These are phyloP conservation scores for Zaprionus obscuricornis DNA, from an alignment of 2,888 invertebrate species.

Conservation along the genomic window DNA sequence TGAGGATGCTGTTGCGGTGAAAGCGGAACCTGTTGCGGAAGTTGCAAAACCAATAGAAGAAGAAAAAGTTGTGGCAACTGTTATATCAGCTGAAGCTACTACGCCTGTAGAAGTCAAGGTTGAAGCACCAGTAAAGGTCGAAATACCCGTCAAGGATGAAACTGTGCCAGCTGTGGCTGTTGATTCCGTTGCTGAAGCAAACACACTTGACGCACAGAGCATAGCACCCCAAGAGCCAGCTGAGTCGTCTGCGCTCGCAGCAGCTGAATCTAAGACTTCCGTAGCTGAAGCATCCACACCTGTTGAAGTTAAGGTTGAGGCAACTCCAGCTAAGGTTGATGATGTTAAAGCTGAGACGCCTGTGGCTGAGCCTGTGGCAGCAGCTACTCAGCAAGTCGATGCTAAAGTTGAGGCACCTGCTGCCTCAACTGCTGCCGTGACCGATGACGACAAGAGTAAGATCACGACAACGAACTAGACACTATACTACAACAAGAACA, in stretches of 20 bases:
- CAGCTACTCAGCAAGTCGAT: slow-evolving; percentile 9
- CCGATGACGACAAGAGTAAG: slow-evolving; percentile 25
- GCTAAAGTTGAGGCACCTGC: slow-evolving; percentile 24
- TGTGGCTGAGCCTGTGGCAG: slow-evolving; percentile 2
- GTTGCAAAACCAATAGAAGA: not conserved
- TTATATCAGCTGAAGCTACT: not conserved
- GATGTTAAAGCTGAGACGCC: no score
- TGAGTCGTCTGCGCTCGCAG: slow-evolving; percentile 24
- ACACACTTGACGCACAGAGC: slow-evolving; percentile 19
- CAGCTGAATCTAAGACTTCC: slow-evolving; percentile 29
- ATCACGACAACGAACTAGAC: slow-evolving; percentile 56
- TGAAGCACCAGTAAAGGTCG: slow-evolving; percentile 29
- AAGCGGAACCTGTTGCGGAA: not conserved
- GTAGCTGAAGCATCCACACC: slow-evolving; percentile 24
- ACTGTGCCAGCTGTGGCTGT: slow-evolving; percentile 21
- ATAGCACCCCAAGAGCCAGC: no score
- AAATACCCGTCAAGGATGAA: slow-evolving; percentile 12
- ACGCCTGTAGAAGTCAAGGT: slow-evolving; percentile 17
- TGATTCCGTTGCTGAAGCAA: slow-evolving; percentile 24
- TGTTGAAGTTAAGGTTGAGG: slow-evolving; percentile 30
- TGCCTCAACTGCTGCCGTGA: slow-evolving; percentile 13
- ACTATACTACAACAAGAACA: no score
- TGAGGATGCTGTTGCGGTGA: slow-evolving; percentile 20
- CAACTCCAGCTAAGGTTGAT: slow-evolving; percentile 2
- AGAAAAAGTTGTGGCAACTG: slow-evolving; percentile 15